Evolutionary conservation across 1,140 invertebrate genomes (phyloP), one percentile per base, ranked within the genome.

Genomic region (Neomicropteryx cornuta): DNA sequence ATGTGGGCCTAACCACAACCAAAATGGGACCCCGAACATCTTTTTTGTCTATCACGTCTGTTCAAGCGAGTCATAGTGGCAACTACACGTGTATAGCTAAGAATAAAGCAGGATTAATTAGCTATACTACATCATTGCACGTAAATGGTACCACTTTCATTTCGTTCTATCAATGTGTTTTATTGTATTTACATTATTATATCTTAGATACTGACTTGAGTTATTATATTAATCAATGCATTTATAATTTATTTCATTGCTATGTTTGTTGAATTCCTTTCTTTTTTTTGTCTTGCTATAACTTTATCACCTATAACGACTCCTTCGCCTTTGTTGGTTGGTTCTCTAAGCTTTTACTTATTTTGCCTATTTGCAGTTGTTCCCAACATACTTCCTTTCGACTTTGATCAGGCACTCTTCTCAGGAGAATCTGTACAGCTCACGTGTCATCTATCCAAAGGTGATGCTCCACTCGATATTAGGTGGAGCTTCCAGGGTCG

Each of bases 41-140:
- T 49, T 76, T 81, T 45, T 62, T 90, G 43, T 82, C 77, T 38
- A 86, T 90, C 48, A 78, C 84, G 50, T 76, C 76, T 42, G 81
- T 83, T n/a, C 71, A 73, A 37, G 80, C 77, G 28, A 68, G 73
- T 33, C 86, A 91, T 56, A 75, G 73, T 53, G 83, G 83, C 43
- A 77, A 77, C 45, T 92, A 90, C 52, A 87, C 81, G 42, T 92
- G 87, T 60, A 71, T 77, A 47, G 83, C 79, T 33, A 76, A 66
- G 48, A 87, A 87, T 65, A 66, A 62, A 39, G 87, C 84, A 19
- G 81, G 81, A 41, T 76, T 68, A 32, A 75, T 71, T 49, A 79
- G 75, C 54, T 73, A 79, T 60, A 76, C 79, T 47, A 73, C 81
- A 44, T 62, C 69, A 48, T 66, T 87, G 47, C 68, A 77, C 50